These are phyloP conservation scores for Gymnobelideus leadbeateri DNA, from an alignment of 2,113 vertebrate species.

Conservation along the genomic window DNA sequence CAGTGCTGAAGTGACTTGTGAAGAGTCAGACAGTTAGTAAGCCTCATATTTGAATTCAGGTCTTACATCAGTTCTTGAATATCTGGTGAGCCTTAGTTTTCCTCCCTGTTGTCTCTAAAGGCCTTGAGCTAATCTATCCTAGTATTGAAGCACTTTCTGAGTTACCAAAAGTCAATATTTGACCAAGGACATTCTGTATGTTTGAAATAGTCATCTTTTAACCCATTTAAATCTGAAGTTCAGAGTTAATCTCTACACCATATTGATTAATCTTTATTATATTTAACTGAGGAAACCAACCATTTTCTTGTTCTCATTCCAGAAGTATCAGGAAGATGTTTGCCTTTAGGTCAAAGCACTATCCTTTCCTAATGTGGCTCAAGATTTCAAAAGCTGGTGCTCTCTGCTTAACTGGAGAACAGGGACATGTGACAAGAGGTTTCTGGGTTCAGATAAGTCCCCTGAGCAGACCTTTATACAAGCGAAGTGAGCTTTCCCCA, in stretches of 20 bases:
- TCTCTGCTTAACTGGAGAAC: background rate
- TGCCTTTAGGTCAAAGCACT: background rate
- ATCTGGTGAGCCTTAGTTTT: too few species aligned
- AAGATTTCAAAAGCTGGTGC: background rate
- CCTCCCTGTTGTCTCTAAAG: too few species aligned
- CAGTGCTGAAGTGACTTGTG: too few species aligned
- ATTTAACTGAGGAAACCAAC: background rate
- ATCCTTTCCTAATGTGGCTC: background rate
- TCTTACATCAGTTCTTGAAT: too few species aligned
- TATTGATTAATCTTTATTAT: too few species aligned
- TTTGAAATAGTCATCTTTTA: background rate
- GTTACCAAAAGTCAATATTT: background rate
- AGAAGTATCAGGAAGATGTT: background rate
- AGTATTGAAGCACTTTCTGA: background rate
- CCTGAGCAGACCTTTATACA: slow-evolving; percentile 7
- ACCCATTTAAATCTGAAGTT: background rate
- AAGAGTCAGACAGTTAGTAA: too few species aligned
- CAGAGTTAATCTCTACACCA: background rate
- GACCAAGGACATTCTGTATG: background rate
- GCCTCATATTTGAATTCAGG: too few species aligned
- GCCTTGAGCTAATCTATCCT: too few species aligned
- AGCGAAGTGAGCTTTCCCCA: background rate
- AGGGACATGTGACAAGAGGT: background rate
- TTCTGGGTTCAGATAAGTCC: too few species aligned
- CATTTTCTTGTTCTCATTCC: background rate